Percentiles rank a stretch among this genome's conserved stretches.
Evolutionary conservation across 2,797 vertebrate species (phyloP).

Genomic region (Lerista edwardsae): DNA sequence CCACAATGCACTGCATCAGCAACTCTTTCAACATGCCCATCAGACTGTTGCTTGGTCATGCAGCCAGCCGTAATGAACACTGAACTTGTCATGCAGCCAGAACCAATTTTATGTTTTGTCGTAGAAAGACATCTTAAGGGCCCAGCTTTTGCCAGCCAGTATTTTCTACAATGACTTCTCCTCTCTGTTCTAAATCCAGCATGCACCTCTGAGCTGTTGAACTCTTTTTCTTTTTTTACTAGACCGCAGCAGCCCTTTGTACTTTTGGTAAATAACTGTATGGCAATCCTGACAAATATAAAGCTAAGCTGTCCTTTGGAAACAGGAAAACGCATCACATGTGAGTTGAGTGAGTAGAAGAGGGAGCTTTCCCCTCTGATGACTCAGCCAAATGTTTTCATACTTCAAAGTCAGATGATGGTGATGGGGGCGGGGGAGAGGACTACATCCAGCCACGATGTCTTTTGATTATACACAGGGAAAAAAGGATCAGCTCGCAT

Average conservation of each 20-base stretch:
- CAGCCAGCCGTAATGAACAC: not conserved
- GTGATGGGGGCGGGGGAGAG: too few species aligned
- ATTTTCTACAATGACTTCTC: constrained; percentile 5
- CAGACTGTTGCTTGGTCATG: not conserved
- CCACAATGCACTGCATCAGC: not conserved
- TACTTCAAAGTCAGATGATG: constrained; percentile 6
- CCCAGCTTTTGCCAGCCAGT: not conserved
- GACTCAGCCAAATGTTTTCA: constrained; percentile 16
- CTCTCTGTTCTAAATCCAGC: not conserved
- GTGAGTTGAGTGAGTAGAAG: not conserved
- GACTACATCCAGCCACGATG: not conserved
- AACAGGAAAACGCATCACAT: not conserved
- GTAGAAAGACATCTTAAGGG: not conserved
- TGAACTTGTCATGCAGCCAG: constrained; percentile 2
- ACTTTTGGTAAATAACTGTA: not conserved
- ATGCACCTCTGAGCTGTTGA: too few species aligned
- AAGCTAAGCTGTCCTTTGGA: not conserved
- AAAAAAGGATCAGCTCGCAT: not conserved
- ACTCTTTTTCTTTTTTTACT: not conserved
- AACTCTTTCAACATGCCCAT: not conserved
- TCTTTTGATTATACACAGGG: not conserved
- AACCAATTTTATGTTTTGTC: not conserved
- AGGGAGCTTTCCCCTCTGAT: not conserved
- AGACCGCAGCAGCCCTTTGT: not conserved
- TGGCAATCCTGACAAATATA: not conserved